Conservation (phyloP, 2,113 vertebrate species). For the Axis porcinus region DNA sequence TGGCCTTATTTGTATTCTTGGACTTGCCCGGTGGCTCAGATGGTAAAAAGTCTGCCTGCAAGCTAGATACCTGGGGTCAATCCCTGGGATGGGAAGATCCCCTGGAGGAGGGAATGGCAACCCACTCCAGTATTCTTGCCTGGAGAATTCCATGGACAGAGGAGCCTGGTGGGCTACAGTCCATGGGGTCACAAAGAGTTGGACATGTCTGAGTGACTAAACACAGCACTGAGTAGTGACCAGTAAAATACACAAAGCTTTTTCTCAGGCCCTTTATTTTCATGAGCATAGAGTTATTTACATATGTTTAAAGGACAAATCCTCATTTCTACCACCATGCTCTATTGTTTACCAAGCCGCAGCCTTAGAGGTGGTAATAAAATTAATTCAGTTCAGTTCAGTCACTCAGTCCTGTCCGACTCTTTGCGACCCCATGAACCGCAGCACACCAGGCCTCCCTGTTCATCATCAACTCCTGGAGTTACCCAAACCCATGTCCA, state of each 20-base stretch:
- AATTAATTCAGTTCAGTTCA: no score
- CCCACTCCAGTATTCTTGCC: neutral
- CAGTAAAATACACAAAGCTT: neutral
- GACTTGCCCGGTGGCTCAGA: neutral
- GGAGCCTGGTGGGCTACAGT: neutral
- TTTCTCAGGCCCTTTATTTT: neutral
- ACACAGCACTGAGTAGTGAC: neutral
- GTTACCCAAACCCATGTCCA: neutral
- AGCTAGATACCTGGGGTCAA: rapidly evolving
- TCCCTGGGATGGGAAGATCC: neutral
- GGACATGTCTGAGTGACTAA: neutral
- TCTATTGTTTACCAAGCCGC: neutral
- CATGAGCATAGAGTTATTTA: neutral
- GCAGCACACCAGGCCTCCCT: neutral
- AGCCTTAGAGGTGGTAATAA: neutral
- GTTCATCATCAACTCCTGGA: neutral
- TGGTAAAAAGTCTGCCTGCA: neutral
- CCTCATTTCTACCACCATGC: neutral
- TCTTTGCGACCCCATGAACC: neutral
- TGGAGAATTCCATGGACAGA: neutral
- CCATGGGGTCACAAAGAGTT: neutral
- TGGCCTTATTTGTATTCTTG: neutral
- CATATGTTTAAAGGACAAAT: neutral
- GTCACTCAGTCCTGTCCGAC: neutral
- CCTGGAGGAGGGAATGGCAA: neutral